A percentile compares a stretch with the other conserved stretches of the same genome.
Conservation (phyloP, 30 jellyfish, hydroid and myxozoan species). For the Aurelia sp. region DNA sequence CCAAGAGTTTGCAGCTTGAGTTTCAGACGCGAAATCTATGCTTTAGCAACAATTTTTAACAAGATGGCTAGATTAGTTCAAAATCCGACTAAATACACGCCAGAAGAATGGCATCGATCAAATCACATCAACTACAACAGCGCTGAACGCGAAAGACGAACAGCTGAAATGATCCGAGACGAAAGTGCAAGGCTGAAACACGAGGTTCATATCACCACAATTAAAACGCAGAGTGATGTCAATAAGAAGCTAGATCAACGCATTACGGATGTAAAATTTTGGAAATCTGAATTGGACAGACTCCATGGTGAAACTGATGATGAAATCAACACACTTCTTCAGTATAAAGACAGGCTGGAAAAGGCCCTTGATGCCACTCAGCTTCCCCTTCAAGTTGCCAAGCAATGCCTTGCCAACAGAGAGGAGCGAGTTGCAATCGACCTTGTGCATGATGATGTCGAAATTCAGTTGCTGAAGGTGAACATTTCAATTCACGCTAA, state of each 20-base stretch:
- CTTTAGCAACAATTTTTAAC: background rate
- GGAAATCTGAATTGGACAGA: conserved; percentile 97
- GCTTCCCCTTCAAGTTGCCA: conserved; percentile 89
- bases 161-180: conserved; percentile 92
- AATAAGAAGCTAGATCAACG: conserved; percentile 96
- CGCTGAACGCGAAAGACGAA: conserved; percentile 84
- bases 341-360: conserved; percentile 86
- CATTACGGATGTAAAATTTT: conserved; percentile 71
- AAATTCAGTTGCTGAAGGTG: conserved; percentile 92
- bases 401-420: conserved; percentile 90
- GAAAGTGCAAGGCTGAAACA: conserved; percentile 90
- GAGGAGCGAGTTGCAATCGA: conserved; percentile 80
- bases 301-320: conserved; percentile 89
- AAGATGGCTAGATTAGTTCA: conserved; percentile 88
- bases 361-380: conserved; percentile 90
- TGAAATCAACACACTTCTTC: conserved; percentile 79
- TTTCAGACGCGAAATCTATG: background rate
- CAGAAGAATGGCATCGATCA: conserved; percentile 96
- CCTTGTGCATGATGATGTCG: conserved; percentile 98
- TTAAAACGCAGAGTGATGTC: conserved; percentile 95
- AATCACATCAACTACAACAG: conserved; percentile 77
- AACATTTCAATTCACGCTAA: no score
- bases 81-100: conserved; percentile 85
- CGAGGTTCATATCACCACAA: conserved; percentile 87
- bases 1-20: background rate